These are phyloP conservation scores for Euplexia lucipara DNA, from an alignment of 2,888 invertebrate species.

Conservation along the genomic window DNA sequence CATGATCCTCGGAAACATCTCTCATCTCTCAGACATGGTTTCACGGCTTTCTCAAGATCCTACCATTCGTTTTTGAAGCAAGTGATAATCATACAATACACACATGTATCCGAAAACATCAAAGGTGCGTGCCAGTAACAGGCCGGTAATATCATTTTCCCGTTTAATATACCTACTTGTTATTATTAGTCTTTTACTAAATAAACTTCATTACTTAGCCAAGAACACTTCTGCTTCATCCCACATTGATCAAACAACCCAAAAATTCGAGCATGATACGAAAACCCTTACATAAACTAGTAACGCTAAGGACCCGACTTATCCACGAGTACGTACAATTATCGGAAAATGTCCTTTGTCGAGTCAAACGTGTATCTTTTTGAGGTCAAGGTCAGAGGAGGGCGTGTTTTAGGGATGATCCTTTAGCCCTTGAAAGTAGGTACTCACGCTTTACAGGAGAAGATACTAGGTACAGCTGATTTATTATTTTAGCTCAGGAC, in stretches of 20 bases:
- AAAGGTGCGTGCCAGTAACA: too few species aligned
- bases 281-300: conserved; percentile 5
- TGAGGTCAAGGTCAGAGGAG: conserved; percentile 50
- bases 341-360: conserved; percentile 33
- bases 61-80: too few species aligned
- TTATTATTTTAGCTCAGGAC: conserved; percentile 2
- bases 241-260: conserved; percentile 12
- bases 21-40: too few species aligned
- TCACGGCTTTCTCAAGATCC: too few species aligned
- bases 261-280: background rate
- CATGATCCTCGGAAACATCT: too few species aligned
- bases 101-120: too few species aligned
- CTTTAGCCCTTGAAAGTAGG: conserved; percentile 11
- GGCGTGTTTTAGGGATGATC: conserved; percentile 21
- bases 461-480: background rate
- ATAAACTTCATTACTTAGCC: too few species aligned
- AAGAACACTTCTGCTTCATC: conserved; percentile 6
- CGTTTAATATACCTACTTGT: too few species aligned
- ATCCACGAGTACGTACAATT: conserved; percentile 4
- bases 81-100: too few species aligned
- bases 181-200: too few species aligned
- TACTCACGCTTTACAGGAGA: background rate
- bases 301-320: conserved; percentile 6
- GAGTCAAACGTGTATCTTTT: conserved; percentile 22
- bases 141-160: too few species aligned